Percentiles rank a stretch among this genome's conserved stretches.
phyloP scores from a whole-genome alignment of 2,797 vertebrate species.

The Schizopygopsis malacanthus region DNA sequence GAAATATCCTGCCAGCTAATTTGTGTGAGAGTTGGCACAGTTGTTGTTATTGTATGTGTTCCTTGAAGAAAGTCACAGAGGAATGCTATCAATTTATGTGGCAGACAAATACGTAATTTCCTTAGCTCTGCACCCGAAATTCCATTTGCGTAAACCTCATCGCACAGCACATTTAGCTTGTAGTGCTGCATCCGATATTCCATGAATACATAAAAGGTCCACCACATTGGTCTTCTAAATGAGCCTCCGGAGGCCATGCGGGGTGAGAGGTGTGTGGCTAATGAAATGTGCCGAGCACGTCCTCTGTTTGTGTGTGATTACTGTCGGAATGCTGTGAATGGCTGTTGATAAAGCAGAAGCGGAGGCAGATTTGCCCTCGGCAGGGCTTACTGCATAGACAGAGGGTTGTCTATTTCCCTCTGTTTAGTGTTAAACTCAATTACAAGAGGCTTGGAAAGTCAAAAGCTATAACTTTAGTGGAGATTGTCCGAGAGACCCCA shows the following conservation, averaged over 20 bases:
- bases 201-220: constrained; percentile 51
- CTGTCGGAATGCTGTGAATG: constrained; percentile 31
- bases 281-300: constrained; percentile 53
- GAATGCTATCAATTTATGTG: constrained; percentile 10
- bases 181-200: constrained; percentile 30
- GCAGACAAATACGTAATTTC: background rate
- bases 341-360: constrained; percentile 49
- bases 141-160: constrained; percentile 40
- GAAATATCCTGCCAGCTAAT: background rate
- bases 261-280: constrained; percentile 41
- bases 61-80: constrained; percentile 36
- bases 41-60: background rate
- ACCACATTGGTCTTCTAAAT: constrained; percentile 50
- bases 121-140: background rate
- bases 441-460: constrained; percentile 14
- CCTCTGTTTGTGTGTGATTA: constrained; percentile 46
- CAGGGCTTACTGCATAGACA: constrained; percentile 7
- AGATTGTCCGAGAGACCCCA: background rate
- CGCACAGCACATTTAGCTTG: constrained; percentile 36
- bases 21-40: background rate
- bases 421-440: constrained; percentile 9
- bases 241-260: constrained; percentile 41
- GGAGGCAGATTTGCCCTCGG: constrained; percentile 12
- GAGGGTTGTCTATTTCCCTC: background rate
- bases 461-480: background rate